These are phyloP conservation scores for Sitobion miscanthi DNA, from an alignment of 1,140 invertebrate species.

Conservation along the genomic window DNA sequence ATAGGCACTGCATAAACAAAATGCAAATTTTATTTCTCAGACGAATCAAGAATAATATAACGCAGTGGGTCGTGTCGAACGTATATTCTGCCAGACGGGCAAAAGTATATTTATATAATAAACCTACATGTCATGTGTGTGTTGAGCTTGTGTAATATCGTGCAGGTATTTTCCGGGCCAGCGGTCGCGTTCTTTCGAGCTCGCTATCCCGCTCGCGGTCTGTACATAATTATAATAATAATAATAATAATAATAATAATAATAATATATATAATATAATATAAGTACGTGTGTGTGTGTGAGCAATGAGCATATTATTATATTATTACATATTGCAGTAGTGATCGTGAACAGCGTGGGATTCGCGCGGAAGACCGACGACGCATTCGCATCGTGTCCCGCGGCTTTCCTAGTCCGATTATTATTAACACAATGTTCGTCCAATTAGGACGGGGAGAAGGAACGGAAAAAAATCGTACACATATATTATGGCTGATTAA, in stretches of 20 bases:
- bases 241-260: neutral
- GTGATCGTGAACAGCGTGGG: slow-evolving; percentile 43
- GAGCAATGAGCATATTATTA: neutral
- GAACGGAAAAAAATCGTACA: neutral
- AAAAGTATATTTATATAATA: neutral
- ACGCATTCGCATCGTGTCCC: neutral
- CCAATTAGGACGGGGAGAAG: slow-evolving; percentile 41
- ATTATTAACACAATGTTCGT: slow-evolving; percentile 32
- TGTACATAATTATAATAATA: neutral
- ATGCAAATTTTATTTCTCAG: slow-evolving; percentile 29
- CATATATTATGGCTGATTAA: slow-evolving; percentile 53
- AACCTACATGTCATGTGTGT: neutral
- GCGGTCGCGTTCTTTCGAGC: slow-evolving; percentile 21
- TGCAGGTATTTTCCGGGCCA: slow-evolving; percentile 21
- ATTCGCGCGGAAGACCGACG: slow-evolving; percentile 27
- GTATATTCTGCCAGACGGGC: neutral
- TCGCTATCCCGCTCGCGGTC: neutral
- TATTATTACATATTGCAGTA: neutral
- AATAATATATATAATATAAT: neutral
- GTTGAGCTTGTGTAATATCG: neutral
- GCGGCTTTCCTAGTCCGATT: slow-evolving; percentile 40
- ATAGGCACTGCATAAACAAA: neutral
- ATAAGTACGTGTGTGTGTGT: neutral
- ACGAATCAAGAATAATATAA: slow-evolving; percentile 7
- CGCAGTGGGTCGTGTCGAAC: neutral